Base-by-base conservation (phyloP, 2,113 vertebrate species). In the Passer domesticus region DNA sequence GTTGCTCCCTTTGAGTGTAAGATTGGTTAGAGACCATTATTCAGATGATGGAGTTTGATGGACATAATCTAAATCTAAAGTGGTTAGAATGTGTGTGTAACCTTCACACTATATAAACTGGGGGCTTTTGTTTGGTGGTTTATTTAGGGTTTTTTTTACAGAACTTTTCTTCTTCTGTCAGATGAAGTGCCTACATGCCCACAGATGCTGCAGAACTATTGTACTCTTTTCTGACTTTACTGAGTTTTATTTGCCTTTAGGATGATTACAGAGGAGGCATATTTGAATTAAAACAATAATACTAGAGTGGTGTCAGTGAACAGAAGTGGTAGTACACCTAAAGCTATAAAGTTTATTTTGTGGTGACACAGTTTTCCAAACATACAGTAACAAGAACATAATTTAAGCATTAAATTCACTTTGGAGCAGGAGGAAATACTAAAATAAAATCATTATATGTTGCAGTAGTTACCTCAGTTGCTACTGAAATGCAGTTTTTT, bases 41-140 rank as follows among this genome's bases (percentile, higher is more conserved):
- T 72, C 21, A 69, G 20, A 21, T 68, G 7, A 18, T 52, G 4
- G 10, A 47, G 21, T 76, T 90, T 39, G 31, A 68, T 25, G 89
- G 37, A 11, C 44, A 31, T 56, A 62, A 53, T 85, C 27, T 73
- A 62, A 68, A 68, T 79, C 31, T 76, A 72, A 88, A 64, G 35
- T 56, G 46, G 12, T 37, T 89, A 50, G 19, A 50, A 11, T 10
- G 4, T 68, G 2, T 50, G 5, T 60, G 2, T 39, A 28, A 67
- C 84, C 84, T 52, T 87, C 35, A 27, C 15, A 25, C 5, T 47
- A 17, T 41, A 8, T 50, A 39, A 55, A 41, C 35, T 9, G 5
- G 1, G 6, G 4, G 1, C 1, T 2, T 4, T 6, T 43, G 13
- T 72, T 63, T 41, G 25, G 18, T 50, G 9, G 24, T 59, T 50